Conservation (phyloP, 2,113 vertebrate genomes). For the Pholis gunnellus region DNA sequence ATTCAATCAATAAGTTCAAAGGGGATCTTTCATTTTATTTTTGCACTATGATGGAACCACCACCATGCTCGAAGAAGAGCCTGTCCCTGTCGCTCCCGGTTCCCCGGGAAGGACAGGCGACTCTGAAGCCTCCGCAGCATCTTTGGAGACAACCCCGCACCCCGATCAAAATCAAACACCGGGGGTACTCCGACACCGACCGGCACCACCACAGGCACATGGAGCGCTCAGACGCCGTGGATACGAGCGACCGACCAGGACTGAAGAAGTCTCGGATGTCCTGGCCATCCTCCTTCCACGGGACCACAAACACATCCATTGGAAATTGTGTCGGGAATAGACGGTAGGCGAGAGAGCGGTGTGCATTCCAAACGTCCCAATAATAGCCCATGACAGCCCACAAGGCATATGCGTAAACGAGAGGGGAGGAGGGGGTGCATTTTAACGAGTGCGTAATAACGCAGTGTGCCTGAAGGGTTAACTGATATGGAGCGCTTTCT, state of each 20-base stretch:
- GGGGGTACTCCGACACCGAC: slow-evolving; percentile 90
- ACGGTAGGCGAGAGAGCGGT: slow-evolving; percentile 80
- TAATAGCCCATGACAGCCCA: slow-evolving; percentile 67
- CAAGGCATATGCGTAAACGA: slow-evolving; percentile 76
- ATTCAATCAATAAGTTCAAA: slow-evolving; percentile 61
- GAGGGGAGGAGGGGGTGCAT: slow-evolving; percentile 35
- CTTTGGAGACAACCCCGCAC: slow-evolving; percentile 94
- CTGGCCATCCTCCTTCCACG: slow-evolving; percentile 96
- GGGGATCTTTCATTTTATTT: slow-evolving; percentile 44
- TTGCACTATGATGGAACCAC: slow-evolving; percentile 89
- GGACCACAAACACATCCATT: slow-evolving; percentile 87
- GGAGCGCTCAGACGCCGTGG: slow-evolving; percentile 94
- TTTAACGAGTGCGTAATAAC: slow-evolving; percentile 75
- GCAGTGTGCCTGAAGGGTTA: slow-evolving; percentile 78
- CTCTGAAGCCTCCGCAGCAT: slow-evolving; percentile 91
- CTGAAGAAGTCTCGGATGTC: slow-evolving; percentile 95
- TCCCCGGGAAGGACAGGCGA: slow-evolving; percentile 91
- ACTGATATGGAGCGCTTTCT: slow-evolving; percentile 72
- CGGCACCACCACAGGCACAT: slow-evolving; percentile 90
- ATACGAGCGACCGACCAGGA: slow-evolving; percentile 93
- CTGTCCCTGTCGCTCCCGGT: slow-evolving; percentile 92
- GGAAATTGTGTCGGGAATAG: slow-evolving; percentile 83
- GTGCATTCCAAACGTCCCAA: slow-evolving; percentile 64
- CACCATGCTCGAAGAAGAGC: slow-evolving; percentile 90
- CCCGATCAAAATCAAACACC: slow-evolving; percentile 89